Percentiles rank a stretch among this genome's conserved stretches.
Conservation (phyloP, 2,888 invertebrate genomes). For the Lissocephala sabroskyi region DNA sequence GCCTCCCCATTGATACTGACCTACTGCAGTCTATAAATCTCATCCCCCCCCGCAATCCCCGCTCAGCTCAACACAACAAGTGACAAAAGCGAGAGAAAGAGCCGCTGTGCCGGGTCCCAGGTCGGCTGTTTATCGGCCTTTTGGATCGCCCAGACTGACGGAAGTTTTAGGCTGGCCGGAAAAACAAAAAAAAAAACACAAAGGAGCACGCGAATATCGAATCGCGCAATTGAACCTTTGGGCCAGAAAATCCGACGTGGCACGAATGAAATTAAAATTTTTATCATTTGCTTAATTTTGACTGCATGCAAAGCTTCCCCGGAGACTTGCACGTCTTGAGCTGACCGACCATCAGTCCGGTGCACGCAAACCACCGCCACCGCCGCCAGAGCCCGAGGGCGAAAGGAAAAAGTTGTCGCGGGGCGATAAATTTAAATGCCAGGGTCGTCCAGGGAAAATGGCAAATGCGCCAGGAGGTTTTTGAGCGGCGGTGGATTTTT, state of each 20-base stretch:
- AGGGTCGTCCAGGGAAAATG: conserved; percentile 14
- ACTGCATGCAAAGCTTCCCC: conserved; percentile 32
- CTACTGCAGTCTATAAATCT: too few relatives aligned
- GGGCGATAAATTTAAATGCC: conserved; percentile 52
- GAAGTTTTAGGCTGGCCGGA: conserved; percentile 4
- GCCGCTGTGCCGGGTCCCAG: too few relatives aligned
- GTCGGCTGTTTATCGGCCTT: conserved; percentile 13
- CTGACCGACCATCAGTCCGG: too few relatives aligned
- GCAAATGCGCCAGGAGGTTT: background rate
- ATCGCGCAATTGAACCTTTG: conserved; percentile 22
- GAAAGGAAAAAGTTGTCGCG: conserved; percentile 41
- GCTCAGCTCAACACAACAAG: too few relatives aligned
- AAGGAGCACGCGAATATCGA: conserved; percentile 58
- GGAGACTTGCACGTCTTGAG: too few relatives aligned
- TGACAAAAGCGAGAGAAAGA: too few relatives aligned
- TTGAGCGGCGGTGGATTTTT: background rate
- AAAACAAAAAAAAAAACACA: too few relatives aligned
- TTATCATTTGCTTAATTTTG: conserved; percentile 56
- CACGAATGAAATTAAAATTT: conserved; percentile 57
- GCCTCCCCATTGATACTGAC: too few relatives aligned
- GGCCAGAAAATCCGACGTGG: conserved; percentile 14
- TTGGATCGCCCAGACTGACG: background rate
- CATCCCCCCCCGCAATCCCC: too few relatives aligned
- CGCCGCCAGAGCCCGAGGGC: too few relatives aligned
- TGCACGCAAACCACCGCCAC: too few relatives aligned